These are phyloP conservation scores for Tenthredo distinguenda DNA, from an alignment of 2,888 invertebrate species.

Conservation along the genomic window DNA sequence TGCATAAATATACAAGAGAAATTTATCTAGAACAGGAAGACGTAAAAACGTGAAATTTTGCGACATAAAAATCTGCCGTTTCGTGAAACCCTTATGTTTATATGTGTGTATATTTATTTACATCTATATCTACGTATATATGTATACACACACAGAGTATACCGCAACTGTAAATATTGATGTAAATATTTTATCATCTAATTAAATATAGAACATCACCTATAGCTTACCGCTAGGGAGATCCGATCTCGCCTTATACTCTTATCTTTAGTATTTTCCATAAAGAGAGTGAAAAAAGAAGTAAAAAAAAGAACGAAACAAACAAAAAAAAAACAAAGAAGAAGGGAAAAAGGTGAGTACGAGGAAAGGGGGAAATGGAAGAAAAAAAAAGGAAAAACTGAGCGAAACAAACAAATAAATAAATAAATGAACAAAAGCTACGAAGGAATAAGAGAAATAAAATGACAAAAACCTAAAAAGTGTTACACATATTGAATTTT, in stretches of 20 bases:
- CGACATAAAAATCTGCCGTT: constrained; percentile 19
- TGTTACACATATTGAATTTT: neutral
- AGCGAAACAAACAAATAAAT: neutral
- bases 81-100: neutral
- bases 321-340: neutral
- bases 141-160: neutral
- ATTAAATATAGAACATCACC: constrained; percentile 30
- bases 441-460: neutral
- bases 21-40: neutral
- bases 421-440: neutral
- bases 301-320: neutral
- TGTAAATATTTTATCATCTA: constrained; percentile 45
- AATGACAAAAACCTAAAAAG: neutral
- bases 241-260: neutral
- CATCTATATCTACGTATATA: neutral
- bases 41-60: constrained; percentile 6
- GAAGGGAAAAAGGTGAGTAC: neutral
- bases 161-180: constrained; percentile 29
- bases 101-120: neutral
- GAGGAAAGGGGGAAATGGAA: neutral
- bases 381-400: neutral
- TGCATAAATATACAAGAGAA: neutral
- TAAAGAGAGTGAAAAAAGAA: neutral
- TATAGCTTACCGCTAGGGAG: neutral
- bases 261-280: constrained; percentile 14